These are phyloP conservation scores for Cyprinodon variegatus DNA, from an alignment of 2,113 vertebrate genomes.

Conservation along the genomic window DNA sequence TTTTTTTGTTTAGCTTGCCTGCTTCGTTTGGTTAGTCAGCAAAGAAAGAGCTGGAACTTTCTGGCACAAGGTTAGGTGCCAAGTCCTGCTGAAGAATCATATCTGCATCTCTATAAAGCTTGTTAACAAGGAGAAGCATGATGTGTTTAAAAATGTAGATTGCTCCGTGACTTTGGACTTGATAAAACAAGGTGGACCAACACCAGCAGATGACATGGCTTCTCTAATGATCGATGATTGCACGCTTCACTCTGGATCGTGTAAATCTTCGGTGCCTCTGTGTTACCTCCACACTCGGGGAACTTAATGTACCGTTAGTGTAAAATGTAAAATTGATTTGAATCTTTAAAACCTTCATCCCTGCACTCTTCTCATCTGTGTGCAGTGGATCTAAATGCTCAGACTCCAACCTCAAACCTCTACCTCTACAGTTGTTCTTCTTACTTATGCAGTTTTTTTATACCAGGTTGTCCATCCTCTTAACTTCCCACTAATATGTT, in stretches of 20 bases:
- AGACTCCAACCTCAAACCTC: no score
- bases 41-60: no score
- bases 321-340: no score
- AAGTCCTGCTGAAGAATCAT: not conserved
- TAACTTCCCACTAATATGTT: not conserved
- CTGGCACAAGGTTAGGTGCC: no score
- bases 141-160: not conserved
- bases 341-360: no score
- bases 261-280: not conserved
- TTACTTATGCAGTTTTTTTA: not conserved
- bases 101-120: not conserved
- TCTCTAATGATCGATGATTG: not conserved
- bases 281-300: not conserved
- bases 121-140: not conserved
- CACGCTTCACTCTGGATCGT: not conserved
- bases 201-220: no score
- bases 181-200: not conserved
- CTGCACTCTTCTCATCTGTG: no score
- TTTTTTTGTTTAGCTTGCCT: no score
- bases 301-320: no score
- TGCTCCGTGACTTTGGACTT: not conserved
- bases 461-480: not conserved
- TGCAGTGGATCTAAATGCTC: not conserved
- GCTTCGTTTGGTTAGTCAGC: no score
- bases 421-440: no score